Evolutionary conservation across 2,888 invertebrate genomes (phyloP), one percentile per base, ranked within the genome.

Genomic region (Drosophila melanosoma): DNA sequence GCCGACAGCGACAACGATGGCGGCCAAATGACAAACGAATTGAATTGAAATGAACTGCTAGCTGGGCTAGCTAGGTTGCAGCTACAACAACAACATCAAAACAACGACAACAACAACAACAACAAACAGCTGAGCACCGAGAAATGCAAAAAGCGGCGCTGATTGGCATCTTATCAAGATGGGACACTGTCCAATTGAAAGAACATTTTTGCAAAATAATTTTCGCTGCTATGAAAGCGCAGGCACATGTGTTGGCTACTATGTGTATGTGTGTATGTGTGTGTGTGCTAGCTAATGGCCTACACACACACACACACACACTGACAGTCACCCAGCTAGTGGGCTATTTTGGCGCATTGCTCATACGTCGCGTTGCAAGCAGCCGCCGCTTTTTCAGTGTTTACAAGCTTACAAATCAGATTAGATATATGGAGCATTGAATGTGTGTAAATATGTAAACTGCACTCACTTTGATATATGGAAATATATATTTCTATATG

Each of bases 161-260:
- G 92, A 93, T 92, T 92, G 90, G 86, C 91, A 90, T 91, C 92
- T 93, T 92, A 93, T 93, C 92, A 87, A 87, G 92, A 93, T 93
- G 90, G 92, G 93, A 88, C 91, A 88, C 79, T 91, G 92, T 91
- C 92, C 92, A 93, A 91, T 92, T 91, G 89, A 91, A 87, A 88
- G 85, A 91, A 89, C 80, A 89, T 89, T 75, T 82, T 90, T 89
- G 87, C 79, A 86, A 90, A 88, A 90, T 91, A 90, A 75, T 87
- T 89, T 87, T 88, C 79, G 84, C 77, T 67, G 75, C 74, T 75
- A 78, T 87, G 84, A 76, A 71, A 72, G 76, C 49, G 61, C 61
- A 48, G 56, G 38, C 52, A 40, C 20, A 49, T 58, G 35, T 66
- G 33, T 58, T 36, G 15, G 45, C 20, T 45, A 45, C 45, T 12